Base-by-base conservation (phyloP, 53 echinoderm and acorn worm species). In the Holothuria leucospilota region DNA sequence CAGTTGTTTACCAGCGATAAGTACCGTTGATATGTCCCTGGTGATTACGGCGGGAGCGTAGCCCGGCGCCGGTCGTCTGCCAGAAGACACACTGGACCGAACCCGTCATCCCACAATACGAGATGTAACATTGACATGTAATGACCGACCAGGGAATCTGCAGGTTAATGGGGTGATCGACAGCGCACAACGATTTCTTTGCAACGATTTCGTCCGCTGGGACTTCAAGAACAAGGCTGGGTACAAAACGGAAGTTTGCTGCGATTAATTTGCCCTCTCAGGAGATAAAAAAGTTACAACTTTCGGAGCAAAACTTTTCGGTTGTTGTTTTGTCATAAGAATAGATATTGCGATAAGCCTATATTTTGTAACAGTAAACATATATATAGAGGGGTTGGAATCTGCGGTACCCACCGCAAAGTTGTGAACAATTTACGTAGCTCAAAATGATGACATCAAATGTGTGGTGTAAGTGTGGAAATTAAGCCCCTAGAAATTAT, bases 61-160 rank as follows among this genome's bases (percentile, higher is more conserved):
- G 67, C 84, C 65, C 84, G 84, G 84, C 84, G 84, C 84, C 84
- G 84, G 20, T 49, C 67, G 84, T 83, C 84, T 83, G 84, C 81
- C 81, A 60, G 40, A 67, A 34, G 49, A 56, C 80, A 79, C 65
- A 67, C 67, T 49, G 84, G 84, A 42, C 84, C 68, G 24, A 67
- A n/a, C 39, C 65, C 68, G 52, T 83, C 84, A 66, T 67, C 65
- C 61, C 68, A 8, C 20, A 24, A 20, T 21, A 64, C 82, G 29
- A 64, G 61, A 34, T 66, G 84, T 67, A 67, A 64, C 46, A 53
- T 51, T 83, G 84, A 83, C 84, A 67, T 42, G 65, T 66, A 83
- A 83, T 67, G 66, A 67, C 68, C 84, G 24, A 42, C 68, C 24
- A 20, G 84, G 84, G 84, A 83, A 62, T 23, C 20, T 6, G 67